Evolutionary conservation across 1,140 invertebrate species (phyloP).

Genomic region (Neuroterus valhalla): DNA sequence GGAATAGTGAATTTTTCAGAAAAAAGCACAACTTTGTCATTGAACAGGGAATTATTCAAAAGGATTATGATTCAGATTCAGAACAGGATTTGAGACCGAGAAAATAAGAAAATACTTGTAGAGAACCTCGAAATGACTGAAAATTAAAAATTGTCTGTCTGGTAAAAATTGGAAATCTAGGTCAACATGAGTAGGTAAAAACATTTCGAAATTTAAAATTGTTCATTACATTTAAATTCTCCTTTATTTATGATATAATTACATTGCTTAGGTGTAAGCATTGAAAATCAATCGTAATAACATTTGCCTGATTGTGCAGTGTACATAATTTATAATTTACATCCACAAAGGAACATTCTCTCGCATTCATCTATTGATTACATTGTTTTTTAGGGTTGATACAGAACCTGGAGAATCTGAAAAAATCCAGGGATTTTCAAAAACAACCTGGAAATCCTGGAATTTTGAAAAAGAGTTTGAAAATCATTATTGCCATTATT

Average conservation of each 20-base stretch:
- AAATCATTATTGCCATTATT: no score
- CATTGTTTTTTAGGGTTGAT: background rate
- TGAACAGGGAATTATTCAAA: no score
- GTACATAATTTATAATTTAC: background rate
- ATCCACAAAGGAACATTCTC: background rate
- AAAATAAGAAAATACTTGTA: no score
- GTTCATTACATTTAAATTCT: slow-evolving; percentile 30
- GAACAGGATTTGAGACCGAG: no score
- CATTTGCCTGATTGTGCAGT: background rate
- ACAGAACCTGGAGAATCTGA: background rate
- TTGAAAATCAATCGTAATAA: slow-evolving; percentile 33
- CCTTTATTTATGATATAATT: slow-evolving; percentile 34
- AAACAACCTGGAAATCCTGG: no score
- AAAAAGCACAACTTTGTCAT: no score
- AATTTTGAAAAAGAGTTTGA: no score
- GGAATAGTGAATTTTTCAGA: no score
- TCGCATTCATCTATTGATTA: background rate
- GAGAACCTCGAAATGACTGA: no score
- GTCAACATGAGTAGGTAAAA: no score
- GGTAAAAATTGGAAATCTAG: no score
- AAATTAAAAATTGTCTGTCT: slow-evolving; percentile 1
- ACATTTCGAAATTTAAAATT: slow-evolving; percentile 37
- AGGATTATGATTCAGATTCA: no score
- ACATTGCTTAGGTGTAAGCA: slow-evolving; percentile 34
- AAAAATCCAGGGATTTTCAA: background rate